Conservation (phyloP, 2,888 invertebrate species). For the Amorpha juglandis region DNA sequence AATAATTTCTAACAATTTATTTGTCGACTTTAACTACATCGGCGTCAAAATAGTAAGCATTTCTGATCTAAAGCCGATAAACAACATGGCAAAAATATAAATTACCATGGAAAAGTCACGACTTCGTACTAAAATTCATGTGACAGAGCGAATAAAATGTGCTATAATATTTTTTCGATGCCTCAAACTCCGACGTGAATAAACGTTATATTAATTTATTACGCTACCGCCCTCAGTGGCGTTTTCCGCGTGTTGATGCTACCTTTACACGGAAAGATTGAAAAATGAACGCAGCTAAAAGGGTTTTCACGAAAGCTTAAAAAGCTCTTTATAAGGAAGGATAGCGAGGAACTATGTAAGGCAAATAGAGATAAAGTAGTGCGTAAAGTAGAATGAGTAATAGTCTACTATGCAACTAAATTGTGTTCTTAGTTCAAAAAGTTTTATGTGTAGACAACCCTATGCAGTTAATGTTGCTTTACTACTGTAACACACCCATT, state of each 20-base stretch:
- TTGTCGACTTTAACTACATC: no score
- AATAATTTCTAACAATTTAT: no score
- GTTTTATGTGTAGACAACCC: background rate
- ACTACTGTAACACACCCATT: background rate
- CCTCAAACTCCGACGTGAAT: background rate
- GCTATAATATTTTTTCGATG: background rate
- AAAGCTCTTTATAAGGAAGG: slow-evolving; percentile 7
- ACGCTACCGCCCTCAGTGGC: background rate
- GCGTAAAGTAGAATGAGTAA: slow-evolving; percentile 27
- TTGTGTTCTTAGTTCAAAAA: slow-evolving; percentile 10
- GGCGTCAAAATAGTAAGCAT: no score
- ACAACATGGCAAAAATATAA: background rate
- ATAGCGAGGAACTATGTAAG: slow-evolving; percentile 24
- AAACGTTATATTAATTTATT: slow-evolving; percentile 17
- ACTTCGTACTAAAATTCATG: background rate
- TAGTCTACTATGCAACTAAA: slow-evolving; percentile 2
- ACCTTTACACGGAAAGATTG: slow-evolving; percentile 17
- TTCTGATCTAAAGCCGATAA: no score
- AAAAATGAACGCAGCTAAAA: slow-evolving; percentile 22
- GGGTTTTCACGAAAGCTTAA: slow-evolving; percentile 11
- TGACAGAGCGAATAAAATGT: background rate
- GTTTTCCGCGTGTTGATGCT: background rate
- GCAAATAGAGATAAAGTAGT: slow-evolving; percentile 39
- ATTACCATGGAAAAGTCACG: background rate
- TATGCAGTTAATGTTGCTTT: background rate